These are phyloP conservation scores for Patella depressa DNA, from an alignment of 2,888 invertebrate species.

Conservation along the genomic window DNA sequence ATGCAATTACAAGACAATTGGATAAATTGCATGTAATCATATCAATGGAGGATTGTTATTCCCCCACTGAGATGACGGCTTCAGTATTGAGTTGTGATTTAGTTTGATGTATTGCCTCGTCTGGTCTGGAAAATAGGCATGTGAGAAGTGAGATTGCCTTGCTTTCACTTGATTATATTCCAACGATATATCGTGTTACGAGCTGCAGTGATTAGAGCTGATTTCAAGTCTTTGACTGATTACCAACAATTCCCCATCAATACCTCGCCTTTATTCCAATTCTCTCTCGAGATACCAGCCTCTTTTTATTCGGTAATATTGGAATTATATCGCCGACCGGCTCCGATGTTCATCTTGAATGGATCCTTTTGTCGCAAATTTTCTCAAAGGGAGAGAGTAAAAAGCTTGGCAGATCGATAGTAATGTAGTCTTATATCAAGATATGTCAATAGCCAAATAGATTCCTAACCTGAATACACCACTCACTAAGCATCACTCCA, in stretches of 20 bases:
- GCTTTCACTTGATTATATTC: slow-evolving; percentile 13
- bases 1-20: slow-evolving; percentile 30
- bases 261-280: slow-evolving; percentile 3
- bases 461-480: too few species aligned
- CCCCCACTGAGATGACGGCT: slow-evolving; percentile 16
- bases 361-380: slow-evolving; percentile 3
- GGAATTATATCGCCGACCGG: slow-evolving; percentile 7
- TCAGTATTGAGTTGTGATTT: slow-evolving; percentile 20
- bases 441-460: too few species aligned
- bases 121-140: slow-evolving; percentile 17
- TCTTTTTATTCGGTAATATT: not conserved
- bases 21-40: slow-evolving; percentile 30
- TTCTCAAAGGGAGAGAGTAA: not conserved
- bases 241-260: slow-evolving; percentile 7
- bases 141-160: slow-evolving; percentile 18
- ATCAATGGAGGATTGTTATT: slow-evolving; percentile 21
- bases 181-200: slow-evolving; percentile 16
- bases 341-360: not conserved
- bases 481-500: too few species aligned
- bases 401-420: not conserved
- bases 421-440: too few species aligned
- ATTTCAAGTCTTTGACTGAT: not conserved
- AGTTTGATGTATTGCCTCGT: slow-evolving; percentile 23
- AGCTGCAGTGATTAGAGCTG: not conserved
- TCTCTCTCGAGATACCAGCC: slow-evolving; percentile 1